Conservation (phyloP, 1,140 invertebrate species). For the Pogonomyrmex barbatus region DNA sequence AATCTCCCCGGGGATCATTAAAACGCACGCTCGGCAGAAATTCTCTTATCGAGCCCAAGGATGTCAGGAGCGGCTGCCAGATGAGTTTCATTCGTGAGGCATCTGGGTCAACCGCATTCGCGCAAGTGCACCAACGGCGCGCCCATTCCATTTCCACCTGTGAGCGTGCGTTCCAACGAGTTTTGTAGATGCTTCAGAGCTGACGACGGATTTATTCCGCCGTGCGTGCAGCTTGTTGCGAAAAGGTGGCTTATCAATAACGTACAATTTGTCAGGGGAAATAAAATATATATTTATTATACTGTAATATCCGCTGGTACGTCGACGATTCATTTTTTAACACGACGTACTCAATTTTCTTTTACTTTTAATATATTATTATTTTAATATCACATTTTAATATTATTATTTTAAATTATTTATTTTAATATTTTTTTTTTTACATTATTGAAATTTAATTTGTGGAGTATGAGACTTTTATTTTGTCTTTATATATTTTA, state of each 20-base stretch:
- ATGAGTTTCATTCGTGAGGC: constrained; percentile 77
- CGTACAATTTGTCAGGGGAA: neutral
- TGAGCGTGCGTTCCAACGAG: constrained; percentile 50
- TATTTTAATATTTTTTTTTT: neutral
- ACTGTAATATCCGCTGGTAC: neutral
- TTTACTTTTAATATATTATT: neutral
- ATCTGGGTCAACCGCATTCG: constrained; percentile 76
- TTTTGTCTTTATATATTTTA: neutral
- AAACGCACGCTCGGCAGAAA: constrained; percentile 55
- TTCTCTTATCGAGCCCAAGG: constrained; percentile 73
- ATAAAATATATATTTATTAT: neutral
- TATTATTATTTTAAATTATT: too few relatives aligned
- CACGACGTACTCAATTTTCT: neutral
- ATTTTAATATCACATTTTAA: too few relatives aligned
- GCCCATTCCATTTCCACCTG: constrained; percentile 71
- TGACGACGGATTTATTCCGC: constrained; percentile 47
- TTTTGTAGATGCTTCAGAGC: constrained; percentile 49
- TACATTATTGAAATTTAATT: neutral
- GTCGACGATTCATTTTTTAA: neutral
- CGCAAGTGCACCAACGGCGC: constrained; percentile 71
- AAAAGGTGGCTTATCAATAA: neutral
- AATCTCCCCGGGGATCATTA: constrained; percentile 2
- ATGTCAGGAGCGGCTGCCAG: constrained; percentile 74
- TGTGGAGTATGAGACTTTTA: neutral
- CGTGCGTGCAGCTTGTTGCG: constrained; percentile 29